Percentiles rank a stretch among this genome's conserved stretches.
phyloP scores from a whole-genome alignment of 2,888 invertebrate genomes.

The Cyrtodaria siliqua region DNA sequence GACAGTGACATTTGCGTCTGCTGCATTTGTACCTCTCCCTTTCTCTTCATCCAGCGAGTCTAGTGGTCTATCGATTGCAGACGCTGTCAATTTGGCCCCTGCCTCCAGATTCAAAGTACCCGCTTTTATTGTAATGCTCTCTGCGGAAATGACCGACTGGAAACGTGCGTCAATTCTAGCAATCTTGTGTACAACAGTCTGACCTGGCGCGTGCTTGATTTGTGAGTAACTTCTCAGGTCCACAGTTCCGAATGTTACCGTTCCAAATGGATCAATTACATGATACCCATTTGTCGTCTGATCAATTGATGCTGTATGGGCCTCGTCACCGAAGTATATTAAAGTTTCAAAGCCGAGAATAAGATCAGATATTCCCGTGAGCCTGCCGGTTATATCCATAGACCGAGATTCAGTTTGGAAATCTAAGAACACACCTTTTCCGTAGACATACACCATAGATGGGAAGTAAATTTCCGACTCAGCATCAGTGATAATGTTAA shows the following conservation, averaged over 20 bases:
- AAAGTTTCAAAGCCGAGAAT: constrained; percentile 68
- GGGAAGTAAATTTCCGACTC: constrained; percentile 69
- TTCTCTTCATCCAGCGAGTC: constrained; percentile 65
- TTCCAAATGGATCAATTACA: constrained; percentile 61
- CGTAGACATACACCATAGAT: constrained; percentile 71
- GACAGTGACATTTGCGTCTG: constrained; percentile 11
- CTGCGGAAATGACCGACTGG: constrained; percentile 71
- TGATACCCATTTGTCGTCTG: too few relatives aligned
- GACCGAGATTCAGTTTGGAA: constrained; percentile 64
- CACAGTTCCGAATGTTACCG: constrained; percentile 66
- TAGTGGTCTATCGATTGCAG: constrained; percentile 69
- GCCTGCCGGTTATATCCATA: constrained; percentile 65
- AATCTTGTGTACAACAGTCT: constrained; percentile 53
- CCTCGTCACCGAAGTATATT: constrained; percentile 63
- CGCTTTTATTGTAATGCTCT: constrained; percentile 67
- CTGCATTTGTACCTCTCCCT: constrained; percentile 61
- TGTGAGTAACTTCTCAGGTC: constrained; percentile 71
- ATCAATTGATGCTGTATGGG: constrained; percentile 68
- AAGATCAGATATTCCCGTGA: constrained; percentile 71
- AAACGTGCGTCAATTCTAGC: constrained; percentile 70
- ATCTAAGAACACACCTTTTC: constrained; percentile 64
- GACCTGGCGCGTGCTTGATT: constrained; percentile 66
- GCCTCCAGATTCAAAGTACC: constrained; percentile 72
- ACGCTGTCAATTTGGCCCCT: constrained; percentile 71
- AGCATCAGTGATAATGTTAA: constrained; percentile 72